Evolutionary conservation across 2,797 vertebrate species (phyloP).

Genomic region (Sebastes vulpes): DNA sequence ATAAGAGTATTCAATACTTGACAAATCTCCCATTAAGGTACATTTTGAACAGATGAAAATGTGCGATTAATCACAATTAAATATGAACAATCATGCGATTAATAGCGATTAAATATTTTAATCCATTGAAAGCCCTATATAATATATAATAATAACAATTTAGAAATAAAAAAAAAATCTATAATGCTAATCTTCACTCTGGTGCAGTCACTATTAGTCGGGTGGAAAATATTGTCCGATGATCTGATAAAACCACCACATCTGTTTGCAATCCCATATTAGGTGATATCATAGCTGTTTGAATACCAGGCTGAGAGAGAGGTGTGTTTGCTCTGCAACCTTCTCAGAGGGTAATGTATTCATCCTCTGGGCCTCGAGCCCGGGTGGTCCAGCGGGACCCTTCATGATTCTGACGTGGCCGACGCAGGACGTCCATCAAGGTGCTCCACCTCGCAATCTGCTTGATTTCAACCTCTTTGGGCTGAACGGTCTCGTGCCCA

Average conservation of each 20-base stretch:
- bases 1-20: too few species aligned
- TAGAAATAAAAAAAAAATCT: not conserved
- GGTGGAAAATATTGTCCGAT: slow-evolving; percentile 1
- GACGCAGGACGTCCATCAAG: slow-evolving; percentile 41
- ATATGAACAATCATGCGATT: too few species aligned
- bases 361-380: slow-evolving; percentile 47
- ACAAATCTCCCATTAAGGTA: too few species aligned
- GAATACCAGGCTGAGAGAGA: slow-evolving; percentile 48
- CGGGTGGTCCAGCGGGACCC: slow-evolving; percentile 66
- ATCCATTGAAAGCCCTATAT: too few species aligned
- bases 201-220: not conserved
- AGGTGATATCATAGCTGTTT: slow-evolving; percentile 76
- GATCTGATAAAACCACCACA: slow-evolving; percentile 67
- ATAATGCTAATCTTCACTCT: not conserved
- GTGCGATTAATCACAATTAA: fast-evolving
- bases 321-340: slow-evolving; percentile 48
- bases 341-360: slow-evolving; percentile 61
- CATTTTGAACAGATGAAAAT: too few species aligned
- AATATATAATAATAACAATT: not conserved
- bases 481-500: not conserved
- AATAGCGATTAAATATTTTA: too few species aligned
- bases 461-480: slow-evolving; percentile 49
- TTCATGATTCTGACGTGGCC: slow-evolving; percentile 37
- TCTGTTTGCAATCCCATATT: slow-evolving; percentile 75
- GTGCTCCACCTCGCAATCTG: slow-evolving; percentile 46